phyloP scores from a whole-genome alignment of 37 sponge, comb jelly and placozoan genomes.

The Halisarca cf. caerulea region DNA sequence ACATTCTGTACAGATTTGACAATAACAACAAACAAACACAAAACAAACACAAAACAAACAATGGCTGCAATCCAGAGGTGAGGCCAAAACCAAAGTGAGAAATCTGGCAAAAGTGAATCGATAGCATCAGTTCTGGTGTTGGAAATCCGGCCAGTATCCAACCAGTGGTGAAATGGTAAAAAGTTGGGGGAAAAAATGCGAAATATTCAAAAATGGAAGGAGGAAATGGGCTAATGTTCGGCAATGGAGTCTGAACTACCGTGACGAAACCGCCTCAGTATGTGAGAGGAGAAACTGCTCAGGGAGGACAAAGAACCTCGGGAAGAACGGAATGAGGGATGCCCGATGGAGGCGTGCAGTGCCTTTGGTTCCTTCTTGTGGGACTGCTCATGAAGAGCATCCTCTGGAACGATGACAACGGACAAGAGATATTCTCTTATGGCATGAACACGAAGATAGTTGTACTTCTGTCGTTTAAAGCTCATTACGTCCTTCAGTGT shows the following conservation, averaged over 20 bases:
- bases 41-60: too few species aligned
- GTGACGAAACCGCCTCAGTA: not conserved
- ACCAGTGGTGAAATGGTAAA: too few species aligned
- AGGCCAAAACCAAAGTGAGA: too few species aligned
- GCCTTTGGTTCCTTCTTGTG: constrained; percentile 13
- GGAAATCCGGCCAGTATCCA: too few species aligned
- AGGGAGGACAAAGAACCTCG: not conserved
- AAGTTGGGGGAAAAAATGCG: too few species aligned
- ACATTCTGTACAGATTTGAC: too few species aligned
- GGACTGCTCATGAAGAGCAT: not conserved
- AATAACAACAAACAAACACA: too few species aligned
- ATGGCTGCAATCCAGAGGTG: too few species aligned
- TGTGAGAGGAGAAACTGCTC: not conserved
- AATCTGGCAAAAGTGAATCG: too few species aligned
- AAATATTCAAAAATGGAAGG: too few species aligned
- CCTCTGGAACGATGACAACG: not conserved
- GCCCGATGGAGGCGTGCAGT: not conserved
- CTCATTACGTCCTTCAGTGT: constrained; percentile 45
- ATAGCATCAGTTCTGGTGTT: too few species aligned
- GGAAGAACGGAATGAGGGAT: not conserved
- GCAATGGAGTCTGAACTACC: not conserved
- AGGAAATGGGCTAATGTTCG: too few species aligned
- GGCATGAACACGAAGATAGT: constrained; percentile 39
- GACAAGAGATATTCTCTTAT: constrained; percentile 36
- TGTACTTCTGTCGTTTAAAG: constrained; percentile 59